Evolutionary conservation across 2,113 vertebrate species (phyloP).

Genomic region (Lamprotornis superbus): DNA sequence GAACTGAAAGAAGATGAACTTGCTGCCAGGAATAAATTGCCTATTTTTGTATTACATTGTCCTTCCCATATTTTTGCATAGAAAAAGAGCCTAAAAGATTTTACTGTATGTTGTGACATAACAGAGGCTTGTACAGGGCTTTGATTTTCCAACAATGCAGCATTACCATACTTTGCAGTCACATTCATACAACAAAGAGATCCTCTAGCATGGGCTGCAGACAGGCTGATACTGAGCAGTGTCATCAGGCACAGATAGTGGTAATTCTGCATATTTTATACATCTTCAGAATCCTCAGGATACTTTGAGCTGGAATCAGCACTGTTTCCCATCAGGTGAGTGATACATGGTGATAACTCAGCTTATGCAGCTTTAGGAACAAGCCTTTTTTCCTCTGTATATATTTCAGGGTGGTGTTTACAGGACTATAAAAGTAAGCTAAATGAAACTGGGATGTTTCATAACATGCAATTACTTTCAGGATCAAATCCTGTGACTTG

Average conservation of each 20-base stretch:
- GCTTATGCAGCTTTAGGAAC: conserved; percentile 6
- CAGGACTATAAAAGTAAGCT: background rate
- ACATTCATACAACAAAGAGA: conserved; percentile 32
- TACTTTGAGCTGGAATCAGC: background rate
- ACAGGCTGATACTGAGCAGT: conserved; percentile 8
- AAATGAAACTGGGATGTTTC: conserved; percentile 15
- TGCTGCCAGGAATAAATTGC: conserved; percentile 47
- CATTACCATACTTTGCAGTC: conserved; percentile 32
- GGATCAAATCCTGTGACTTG: background rate
- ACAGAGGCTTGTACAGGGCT: conserved; percentile 9
- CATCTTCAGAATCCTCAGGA: background rate
- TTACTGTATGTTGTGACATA: conserved; percentile 55
- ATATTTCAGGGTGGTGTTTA: conserved; percentile 1
- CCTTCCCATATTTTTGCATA: conserved; percentile 39
- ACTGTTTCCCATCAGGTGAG: background rate
- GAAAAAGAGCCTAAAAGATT: conserved; percentile 16
- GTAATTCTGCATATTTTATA: conserved; percentile 44
- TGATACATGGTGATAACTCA: background rate
- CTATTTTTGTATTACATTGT: conserved; percentile 44
- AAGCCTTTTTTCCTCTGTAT: background rate
- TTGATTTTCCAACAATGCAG: conserved; percentile 48
- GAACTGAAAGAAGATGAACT: conserved; percentile 40
- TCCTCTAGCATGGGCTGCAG: conserved; percentile 9
- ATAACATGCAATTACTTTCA: background rate
- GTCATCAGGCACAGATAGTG: background rate